Conservation (phyloP, 1,140 invertebrate species). For the Drosophila simulans region DNA sequence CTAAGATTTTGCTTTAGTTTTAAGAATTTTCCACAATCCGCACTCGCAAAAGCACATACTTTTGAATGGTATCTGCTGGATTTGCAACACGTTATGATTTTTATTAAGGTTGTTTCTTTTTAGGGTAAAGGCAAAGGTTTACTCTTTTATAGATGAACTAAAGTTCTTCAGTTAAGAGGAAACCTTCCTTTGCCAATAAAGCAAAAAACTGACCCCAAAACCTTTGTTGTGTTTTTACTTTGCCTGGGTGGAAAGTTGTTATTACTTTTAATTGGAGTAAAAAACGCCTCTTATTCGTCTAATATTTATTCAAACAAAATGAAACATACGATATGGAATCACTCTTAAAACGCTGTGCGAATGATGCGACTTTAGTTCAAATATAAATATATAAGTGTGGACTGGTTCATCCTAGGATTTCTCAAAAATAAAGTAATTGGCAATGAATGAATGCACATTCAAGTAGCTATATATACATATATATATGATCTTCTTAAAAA, state of each 20-base stretch:
- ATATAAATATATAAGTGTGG: not conserved
- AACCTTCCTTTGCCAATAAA: not conserved
- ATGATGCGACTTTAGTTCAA: not conserved
- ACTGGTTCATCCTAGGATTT: not conserved
- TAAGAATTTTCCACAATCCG: not conserved
- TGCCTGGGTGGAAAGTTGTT: no score
- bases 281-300: not conserved
- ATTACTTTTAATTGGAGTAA: no score
- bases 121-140: not conserved
- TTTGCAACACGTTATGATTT: not conserved
- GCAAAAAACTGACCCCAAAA: not conserved
- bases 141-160: not conserved
- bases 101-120: not conserved
- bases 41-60: slow-evolving; percentile 4
- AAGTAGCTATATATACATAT: not conserved
- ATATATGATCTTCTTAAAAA: not conserved
- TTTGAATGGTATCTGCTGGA: slow-evolving; percentile 13
- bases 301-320: slow-evolving; percentile 39
- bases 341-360: not conserved
- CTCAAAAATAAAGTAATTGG: not conserved
- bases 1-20: not conserved
- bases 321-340: slow-evolving; percentile 10
- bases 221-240: not conserved
- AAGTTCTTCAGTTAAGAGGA: not conserved
- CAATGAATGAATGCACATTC: not conserved